Evolutionary conservation across 2,113 vertebrate species (phyloP).

Genomic region (Muntiacus reevesi): DNA sequence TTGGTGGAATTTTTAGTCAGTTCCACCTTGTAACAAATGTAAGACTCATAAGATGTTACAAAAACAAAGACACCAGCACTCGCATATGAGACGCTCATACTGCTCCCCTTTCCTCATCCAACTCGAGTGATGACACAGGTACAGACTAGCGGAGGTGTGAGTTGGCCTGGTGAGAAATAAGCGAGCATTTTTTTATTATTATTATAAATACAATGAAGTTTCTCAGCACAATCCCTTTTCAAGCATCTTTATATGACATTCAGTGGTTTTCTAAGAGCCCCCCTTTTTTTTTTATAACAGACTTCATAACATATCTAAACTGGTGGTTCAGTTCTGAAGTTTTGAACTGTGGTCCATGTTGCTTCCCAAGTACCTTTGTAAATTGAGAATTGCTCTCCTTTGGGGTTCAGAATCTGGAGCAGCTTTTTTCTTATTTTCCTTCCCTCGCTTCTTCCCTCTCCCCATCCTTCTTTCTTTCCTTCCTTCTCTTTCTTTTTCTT

Average conservation of each 20-base stretch:
- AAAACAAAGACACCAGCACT: neutral
- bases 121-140: fast-evolving
- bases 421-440: neutral
- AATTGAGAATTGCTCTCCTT: neutral
- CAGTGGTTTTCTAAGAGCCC: neutral
- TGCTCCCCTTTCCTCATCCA: fast-evolving
- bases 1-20: neutral
- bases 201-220: neutral
- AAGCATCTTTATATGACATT: no score
- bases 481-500: neutral
- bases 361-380: fast-evolving
- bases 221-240: neutral
- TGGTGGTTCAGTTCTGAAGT: neutral
- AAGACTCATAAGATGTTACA: neutral
- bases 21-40: neutral
- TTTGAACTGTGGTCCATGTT: fast-evolving
- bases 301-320: fast-evolving
- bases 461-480: no score
- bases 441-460: fast-evolving
- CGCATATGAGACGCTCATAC: fast-evolving
- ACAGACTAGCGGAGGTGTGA: neutral
- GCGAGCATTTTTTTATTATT: neutral
- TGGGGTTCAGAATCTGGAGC: fast-evolving
- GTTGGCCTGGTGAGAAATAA: neutral
- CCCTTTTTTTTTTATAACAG: neutral